Evolutionary conservation across 2,797 vertebrate species (phyloP).

Genomic region (Leucoraja ocellata): DNA sequence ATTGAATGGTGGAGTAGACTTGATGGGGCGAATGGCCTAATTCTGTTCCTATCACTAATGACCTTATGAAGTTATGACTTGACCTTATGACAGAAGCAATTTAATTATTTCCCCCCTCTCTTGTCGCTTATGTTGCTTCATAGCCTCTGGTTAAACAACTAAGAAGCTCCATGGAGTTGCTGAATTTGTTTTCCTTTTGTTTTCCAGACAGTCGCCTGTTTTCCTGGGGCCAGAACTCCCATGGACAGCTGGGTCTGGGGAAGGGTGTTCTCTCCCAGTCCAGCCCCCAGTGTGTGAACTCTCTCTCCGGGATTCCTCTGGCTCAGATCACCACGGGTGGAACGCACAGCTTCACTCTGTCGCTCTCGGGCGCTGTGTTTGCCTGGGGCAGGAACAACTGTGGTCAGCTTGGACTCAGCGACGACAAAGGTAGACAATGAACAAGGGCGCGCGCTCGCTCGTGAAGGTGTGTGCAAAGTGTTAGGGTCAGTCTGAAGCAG

Average conservation of each 20-base stretch:
- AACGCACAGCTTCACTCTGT: slow-evolving; percentile 80
- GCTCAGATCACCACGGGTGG: slow-evolving; percentile 78
- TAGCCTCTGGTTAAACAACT: background rate
- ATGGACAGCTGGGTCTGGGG: slow-evolving; percentile 74
- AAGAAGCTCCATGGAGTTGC: background rate
- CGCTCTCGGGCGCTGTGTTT: slow-evolving; percentile 78
- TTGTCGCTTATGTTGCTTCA: background rate
- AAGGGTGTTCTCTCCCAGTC: slow-evolving; percentile 66
- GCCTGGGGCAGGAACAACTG: slow-evolving; percentile 80
- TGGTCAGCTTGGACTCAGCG: slow-evolving; percentile 80
- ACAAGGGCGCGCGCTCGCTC: background rate
- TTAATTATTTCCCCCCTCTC: too few species aligned
- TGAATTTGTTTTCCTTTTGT: background rate
- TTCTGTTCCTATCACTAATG: too few species aligned
- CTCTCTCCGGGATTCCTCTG: slow-evolving; percentile 76
- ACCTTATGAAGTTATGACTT: too few species aligned
- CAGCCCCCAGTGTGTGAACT: slow-evolving; percentile 70
- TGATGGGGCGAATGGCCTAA: too few species aligned
- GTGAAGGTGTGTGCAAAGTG: too few species aligned
- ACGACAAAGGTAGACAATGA: slow-evolving; percentile 67
- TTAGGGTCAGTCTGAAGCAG: too few species aligned
- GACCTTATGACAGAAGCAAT: too few species aligned
- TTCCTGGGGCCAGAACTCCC: slow-evolving; percentile 77
- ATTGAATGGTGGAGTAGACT: too few species aligned
- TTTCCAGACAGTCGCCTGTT: slow-evolving; percentile 73